Base-by-base conservation (phyloP, 2,797 vertebrate species). In the Hyperoplus lanceolatus region DNA sequence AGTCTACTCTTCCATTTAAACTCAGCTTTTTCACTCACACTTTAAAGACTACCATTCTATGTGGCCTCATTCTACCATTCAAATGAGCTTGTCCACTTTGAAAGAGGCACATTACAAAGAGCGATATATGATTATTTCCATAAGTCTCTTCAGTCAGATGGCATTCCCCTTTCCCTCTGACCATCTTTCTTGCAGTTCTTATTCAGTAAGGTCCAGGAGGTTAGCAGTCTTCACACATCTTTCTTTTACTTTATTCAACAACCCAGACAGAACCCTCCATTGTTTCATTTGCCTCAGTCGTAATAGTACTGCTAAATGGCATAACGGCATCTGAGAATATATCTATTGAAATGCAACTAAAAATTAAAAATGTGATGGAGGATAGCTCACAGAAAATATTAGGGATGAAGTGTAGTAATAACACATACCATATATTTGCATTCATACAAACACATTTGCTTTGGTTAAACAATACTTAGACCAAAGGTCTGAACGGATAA, bases 1-100 rank as follows among this genome's bases (percentile, higher is more conserved):
- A 38, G 50, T 85, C 82, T 87, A 87, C 83, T 88, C 80, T 65
- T 79, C 65, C 58, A 87, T 88, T 88, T 70, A 66, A 72, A 70
- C 81, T 84, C 59, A 77, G 63, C 58, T 76, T 77, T 83, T 64
- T 53, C 57, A 65, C 73, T 79, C 73, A 39, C 36, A 42, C 65
- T 81, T 77, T 70, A 76, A 88, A 83, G 78, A 86, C 74, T 58
- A 58, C 84, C 77, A 29, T 29, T 3, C 79, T 75, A 71, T 80
- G 79, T 68, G 73, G 46, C 73, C 60, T 85, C 78, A 70, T 58
- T 62, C 73, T 45, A 74, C 65, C 57, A 84, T 87, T 87, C 73
- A 88, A 66, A 83, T 87, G 41, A 78, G 14, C 74, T 73, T 42
- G 9, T 43, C 70, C 75, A 61, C 81, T 75, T 84, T 87, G 53